A percentile compares a stretch with the other conserved stretches of the same genome.
These are phyloP conservation scores for Neolamprologus cancellatus DNA, from an alignment of 2,113 vertebrate species.

Conservation along the genomic window DNA sequence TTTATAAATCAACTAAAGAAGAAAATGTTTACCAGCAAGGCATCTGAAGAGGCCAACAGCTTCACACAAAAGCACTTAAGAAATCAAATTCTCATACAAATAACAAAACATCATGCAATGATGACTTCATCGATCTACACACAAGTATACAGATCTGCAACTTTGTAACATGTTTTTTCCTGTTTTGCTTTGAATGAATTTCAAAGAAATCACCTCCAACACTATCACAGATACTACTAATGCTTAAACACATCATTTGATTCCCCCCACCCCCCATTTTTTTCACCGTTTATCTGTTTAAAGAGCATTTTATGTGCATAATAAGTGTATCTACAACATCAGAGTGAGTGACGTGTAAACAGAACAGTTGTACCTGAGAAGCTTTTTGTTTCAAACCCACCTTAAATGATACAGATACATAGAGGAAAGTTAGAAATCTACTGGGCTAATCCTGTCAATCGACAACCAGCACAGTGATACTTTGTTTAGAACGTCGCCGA, in stretches of 20 bases:
- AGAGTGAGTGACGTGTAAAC: slow-evolving; percentile 59
- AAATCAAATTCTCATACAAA: slow-evolving; percentile 28
- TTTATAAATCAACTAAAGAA: neutral
- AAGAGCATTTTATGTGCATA: slow-evolving; percentile 49
- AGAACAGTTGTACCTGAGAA: slow-evolving; percentile 68
- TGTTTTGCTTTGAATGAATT: slow-evolving; percentile 5
- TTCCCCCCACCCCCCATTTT: neutral
- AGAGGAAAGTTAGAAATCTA: neutral
- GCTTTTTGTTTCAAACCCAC: slow-evolving; percentile 32
- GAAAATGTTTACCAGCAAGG: neutral
- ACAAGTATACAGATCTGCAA: slow-evolving; percentile 36
- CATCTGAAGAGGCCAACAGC: neutral
- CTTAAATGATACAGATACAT: slow-evolving; percentile 10
- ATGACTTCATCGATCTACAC: slow-evolving; percentile 12
- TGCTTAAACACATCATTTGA: slow-evolving; percentile 15
- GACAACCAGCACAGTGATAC: slow-evolving; percentile 6
- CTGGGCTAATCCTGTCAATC: neutral
- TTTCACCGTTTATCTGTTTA: neutral
- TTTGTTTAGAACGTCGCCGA: neutral
- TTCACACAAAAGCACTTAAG: slow-evolving; percentile 25
- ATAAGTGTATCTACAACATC: slow-evolving; percentile 45
- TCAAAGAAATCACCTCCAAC: slow-evolving; percentile 24
- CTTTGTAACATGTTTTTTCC: neutral
- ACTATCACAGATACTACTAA: slow-evolving; percentile 38
- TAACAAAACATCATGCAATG: slow-evolving; percentile 53